Conservation (phyloP, 2,113 vertebrate species). For the Setophaga kirtlandii region DNA sequence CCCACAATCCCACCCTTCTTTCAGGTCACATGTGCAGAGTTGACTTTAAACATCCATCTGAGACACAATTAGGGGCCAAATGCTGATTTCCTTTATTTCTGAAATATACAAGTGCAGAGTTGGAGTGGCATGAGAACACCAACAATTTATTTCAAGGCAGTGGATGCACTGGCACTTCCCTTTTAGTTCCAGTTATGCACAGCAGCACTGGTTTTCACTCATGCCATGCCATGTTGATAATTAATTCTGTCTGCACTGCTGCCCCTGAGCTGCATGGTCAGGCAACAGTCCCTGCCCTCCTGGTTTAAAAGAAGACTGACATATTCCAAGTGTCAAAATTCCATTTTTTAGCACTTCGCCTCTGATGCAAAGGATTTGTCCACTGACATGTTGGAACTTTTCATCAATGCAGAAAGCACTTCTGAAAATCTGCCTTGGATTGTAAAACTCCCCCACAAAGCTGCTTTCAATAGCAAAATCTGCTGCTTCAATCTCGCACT, state of each 20-base stretch:
- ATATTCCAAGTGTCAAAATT: neutral
- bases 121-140: neutral
- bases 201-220: neutral
- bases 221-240: neutral
- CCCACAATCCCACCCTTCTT: neutral
- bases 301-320: neutral
- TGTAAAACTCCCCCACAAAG: neutral
- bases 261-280: neutral
- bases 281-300: neutral
- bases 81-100: neutral
- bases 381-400: neutral
- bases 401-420: neutral
- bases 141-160: neutral
- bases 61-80: neutral
- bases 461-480: neutral
- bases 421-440: neutral
- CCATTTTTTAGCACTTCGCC: neutral
- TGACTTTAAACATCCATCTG: neutral
- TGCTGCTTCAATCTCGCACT: neutral
- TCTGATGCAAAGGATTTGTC: neutral
- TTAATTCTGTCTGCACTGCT: neutral
- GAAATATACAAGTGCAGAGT: rapidly evolving
- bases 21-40: neutral
- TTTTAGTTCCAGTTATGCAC: neutral
- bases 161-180: neutral